Evolutionary conservation across 2,888 invertebrate genomes (phyloP).

Genomic region (Epiperipatus broadwayi): DNA sequence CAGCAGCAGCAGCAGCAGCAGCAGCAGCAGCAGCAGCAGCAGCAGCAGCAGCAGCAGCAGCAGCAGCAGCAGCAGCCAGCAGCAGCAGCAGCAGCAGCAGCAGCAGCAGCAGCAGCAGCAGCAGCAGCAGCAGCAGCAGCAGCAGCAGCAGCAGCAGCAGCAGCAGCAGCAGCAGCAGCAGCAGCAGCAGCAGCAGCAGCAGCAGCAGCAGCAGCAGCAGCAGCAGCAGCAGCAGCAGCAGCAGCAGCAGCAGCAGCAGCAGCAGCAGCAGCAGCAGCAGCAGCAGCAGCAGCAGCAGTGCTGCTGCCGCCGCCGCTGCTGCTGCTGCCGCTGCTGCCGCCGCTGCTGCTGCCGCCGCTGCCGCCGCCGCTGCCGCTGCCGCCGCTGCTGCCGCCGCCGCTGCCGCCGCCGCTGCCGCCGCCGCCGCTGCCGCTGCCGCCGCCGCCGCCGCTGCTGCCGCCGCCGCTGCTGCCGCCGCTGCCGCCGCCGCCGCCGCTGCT

Average conservation of each 20-base stretch:
- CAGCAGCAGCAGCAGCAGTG: constrained; percentile 3
- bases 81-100: constrained; percentile 5
- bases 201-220: constrained; percentile 11
- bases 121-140: constrained; percentile 8
- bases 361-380: too few species aligned
- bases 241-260: constrained; percentile 8
- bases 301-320: not conserved
- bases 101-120: constrained; percentile 9
- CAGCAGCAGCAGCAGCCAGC: constrained; percentile 7
- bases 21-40: constrained; percentile 4
- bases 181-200: constrained; percentile 9
- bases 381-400: too few species aligned
- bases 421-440: too few species aligned
- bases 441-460: too few species aligned
- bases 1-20: constrained; percentile 10
- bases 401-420: too few species aligned
- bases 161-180: constrained; percentile 12
- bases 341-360: too few species aligned
- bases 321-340: not conserved
- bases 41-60: constrained; percentile 6
- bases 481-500: too few species aligned
- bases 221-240: constrained; percentile 10
- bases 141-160: constrained; percentile 11
- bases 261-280: constrained; percentile 3
- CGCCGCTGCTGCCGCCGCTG: too few species aligned